Evolutionary conservation across 2,113 vertebrate genomes (phyloP), one percentile per base, ranked within the genome.

Genomic region (Passer montanus): DNA sequence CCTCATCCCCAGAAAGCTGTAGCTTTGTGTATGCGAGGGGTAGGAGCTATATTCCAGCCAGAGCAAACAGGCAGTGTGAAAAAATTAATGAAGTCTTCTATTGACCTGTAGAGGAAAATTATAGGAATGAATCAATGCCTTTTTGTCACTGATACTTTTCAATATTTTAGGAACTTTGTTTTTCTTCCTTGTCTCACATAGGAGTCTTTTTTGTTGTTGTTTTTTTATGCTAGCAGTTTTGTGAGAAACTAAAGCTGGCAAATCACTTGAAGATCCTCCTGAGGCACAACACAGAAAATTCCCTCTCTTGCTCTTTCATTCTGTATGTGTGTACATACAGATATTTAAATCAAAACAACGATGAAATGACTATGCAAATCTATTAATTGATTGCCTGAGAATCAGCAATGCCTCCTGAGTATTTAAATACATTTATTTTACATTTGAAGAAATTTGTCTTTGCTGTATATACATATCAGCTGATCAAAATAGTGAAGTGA

Each of bases 191-290:
- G 18, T 74, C 30, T 85, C 79, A 52, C 41, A 33, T 21, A 35
- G 9, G 5, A 79, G 3, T 3, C 1, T 39, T 43, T 75, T 58
- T 70, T 58, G 14, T 43, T 59, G n/a, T 37, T 58, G 35, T n/a
- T 69, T 17, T 55, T 73, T 78, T 72, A 23, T 74, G n/a, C 26
- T 58, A 70, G n/a, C 26, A 50, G 26, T 43, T 58, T 89, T 91
- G 69, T 64, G 44, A 95, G 73, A 84, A 88, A 67, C 26, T 31
- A 86, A 87, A 86, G 39, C 64, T 96, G 64, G n/a, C 31, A 89
- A 89, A 82, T 72, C 2, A 1, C 60, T 94, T 92, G 73, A 92
- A 91, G 87, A 81, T 56, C 49, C 64, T 94, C 50, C 52, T 41
- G 56, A 81, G 84, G 37, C 49, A 63, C 80, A 89, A 70, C 47